Evolutionary conservation across 1,140 invertebrate genomes (phyloP), one percentile per base, ranked within the genome.

Genomic region (Planococcus citri): DNA sequence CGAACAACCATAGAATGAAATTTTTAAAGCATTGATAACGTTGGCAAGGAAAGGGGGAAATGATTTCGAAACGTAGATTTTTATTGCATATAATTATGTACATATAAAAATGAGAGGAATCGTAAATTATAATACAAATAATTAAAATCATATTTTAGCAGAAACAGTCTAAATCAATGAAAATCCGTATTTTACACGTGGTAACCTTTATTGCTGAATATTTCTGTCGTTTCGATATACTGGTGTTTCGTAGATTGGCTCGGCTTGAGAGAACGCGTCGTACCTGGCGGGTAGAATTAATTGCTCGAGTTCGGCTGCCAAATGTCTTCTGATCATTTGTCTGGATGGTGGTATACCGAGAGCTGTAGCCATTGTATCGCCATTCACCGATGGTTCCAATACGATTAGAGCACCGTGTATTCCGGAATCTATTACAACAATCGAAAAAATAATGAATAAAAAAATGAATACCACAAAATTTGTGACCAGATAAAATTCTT

Each of bases 371-470:
- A 97, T 92, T 51, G 92, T 94, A 77, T 96, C 94, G 27, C 92
- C 91, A 69, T 88, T 94, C 79, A 97, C 95, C 1, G 91, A 92
- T 20, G 92, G 90, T 76, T 97, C 94, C 73, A 96, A 78, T 37
- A 95, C 92, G 21, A 95, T 91, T 70, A 97, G 79, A 14, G 92
- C 93, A 72, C 94, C 93, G 76, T 96, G 93, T 0, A 97, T 91
- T 73, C 94, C 94, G 76, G 90, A 94, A 76, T 95, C 92, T 90
- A 78, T n/a, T n/a, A n/a, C n/a, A n/a, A n/a, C n/a, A n/a, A n/a
- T n/a, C n/a, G n/a, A n/a, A n/a, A n/a, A 24, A 73, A 78, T 73
- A 51, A 33, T 70, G 74, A 68, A 73, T 69, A 72, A 21, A 64
- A 21, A 57, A n/a, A n/a, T n/a, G n/a, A 71, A n/a, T n/a, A n/a